Evolutionary conservation across 1,140 invertebrate genomes (phyloP), one percentile per base, ranked within the genome.

Genomic region (Drosophila melanogaster): DNA sequence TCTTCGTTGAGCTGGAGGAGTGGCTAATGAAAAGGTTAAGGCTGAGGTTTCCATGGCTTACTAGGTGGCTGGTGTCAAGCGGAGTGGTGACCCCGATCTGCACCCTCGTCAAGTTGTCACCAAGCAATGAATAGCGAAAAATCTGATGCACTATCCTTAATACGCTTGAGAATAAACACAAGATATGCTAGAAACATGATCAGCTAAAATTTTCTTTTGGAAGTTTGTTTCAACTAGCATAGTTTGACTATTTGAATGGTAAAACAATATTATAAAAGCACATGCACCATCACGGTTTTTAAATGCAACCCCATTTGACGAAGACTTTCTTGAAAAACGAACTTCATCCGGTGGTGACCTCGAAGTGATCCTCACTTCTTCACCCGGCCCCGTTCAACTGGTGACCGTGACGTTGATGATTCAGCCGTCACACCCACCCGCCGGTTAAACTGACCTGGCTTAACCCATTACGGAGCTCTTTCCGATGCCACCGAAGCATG

Each of bases 401-500:
- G 19, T 22, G 56, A 10, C 38, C 43, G 0, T 50, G 59, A 40
- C 19, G 43, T 0, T 64, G 59, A 49, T 65, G 60, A 65, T 50
- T 66, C 61, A 41, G 44, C 60, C 33, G 60, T 37, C 61, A 56
- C 7, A 24, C 38, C 37, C 40, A 41, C 38, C 19, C 14, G 37
- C 38, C 12, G 47, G 44, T 19, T 35, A 46, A 64, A 26, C 56
- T 61, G 61, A 64, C 61, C 61, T 64, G 41, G 8, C 47, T 56
- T 61, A 69, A 46, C 46, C 61, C 61, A 64, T 53, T 57, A 38
- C 22, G 49, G 46, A 38, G 49, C 40, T 57, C 51, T 59, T 44
- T 30, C 14, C n/a, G 44, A 30, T 56, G 74, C 57, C 73, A 77
- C 54, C 65, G 50, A 69, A 51, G 67, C 73, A 64, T 66, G 47